Conservation (phyloP, 1,140 invertebrate species). For the Pogonus chalceus region DNA sequence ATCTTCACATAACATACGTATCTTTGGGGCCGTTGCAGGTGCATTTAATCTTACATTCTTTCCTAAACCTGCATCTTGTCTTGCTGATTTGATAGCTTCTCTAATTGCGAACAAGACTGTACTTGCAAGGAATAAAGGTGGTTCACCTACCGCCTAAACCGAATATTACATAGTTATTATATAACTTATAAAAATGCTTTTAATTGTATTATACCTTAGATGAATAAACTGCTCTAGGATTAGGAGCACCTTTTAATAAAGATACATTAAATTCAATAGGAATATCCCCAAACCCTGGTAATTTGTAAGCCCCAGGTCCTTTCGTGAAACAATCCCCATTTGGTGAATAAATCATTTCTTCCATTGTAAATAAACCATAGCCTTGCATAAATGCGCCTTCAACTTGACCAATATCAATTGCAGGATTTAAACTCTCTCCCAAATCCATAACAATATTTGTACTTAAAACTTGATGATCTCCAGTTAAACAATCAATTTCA, state of each 20-base stretch:
- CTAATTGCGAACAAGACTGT: conserved; percentile 84
- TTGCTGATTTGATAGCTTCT: conserved; percentile 73
- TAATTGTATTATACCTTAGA: conserved; percentile 64
- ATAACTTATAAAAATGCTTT: not conserved
- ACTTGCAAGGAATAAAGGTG: conserved; percentile 80
- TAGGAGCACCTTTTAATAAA: conserved; percentile 74
- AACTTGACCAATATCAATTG: conserved; percentile 92
- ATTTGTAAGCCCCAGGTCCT: conserved; percentile 89
- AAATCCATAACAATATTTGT: conserved; percentile 95
- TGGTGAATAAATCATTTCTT: conserved; percentile 79
- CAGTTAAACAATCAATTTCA: conserved; percentile 81
- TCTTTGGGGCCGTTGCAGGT: conserved; percentile 79
- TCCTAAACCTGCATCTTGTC: conserved; percentile 53
- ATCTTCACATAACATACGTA: conserved; percentile 84
- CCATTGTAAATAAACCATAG: conserved; percentile 83
- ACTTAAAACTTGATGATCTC: conserved; percentile 75
- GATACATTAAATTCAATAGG: conserved; percentile 88
- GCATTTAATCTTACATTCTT: conserved; percentile 65
- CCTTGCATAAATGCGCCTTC: conserved; percentile 92
- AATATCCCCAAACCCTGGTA: conserved; percentile 83
- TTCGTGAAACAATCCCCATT: conserved; percentile 68
- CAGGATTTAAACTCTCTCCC: conserved; percentile 83
- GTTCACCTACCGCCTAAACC: conserved; percentile 84
- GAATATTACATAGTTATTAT: not conserved
- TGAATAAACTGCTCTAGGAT: conserved; percentile 85